Evolutionary conservation across 53 echinoderm and acorn worm species (phyloP).

Genomic region (Arbacia lixula): DNA sequence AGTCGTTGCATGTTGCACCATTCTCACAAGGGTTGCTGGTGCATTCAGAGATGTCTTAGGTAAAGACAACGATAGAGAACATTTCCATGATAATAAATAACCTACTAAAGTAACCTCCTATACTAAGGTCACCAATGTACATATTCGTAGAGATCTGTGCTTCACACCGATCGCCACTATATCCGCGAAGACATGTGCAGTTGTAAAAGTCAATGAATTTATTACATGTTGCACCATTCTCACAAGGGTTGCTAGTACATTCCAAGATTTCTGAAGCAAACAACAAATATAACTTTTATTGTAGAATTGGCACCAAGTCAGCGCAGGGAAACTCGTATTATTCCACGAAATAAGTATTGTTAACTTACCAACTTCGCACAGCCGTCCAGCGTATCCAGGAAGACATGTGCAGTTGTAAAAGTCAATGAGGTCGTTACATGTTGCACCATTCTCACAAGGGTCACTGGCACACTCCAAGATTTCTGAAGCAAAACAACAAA

Average conservation of each 20-base stretch:
- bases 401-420: not conserved
- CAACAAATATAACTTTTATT: not conserved
- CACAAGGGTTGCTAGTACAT: conserved; percentile 54
- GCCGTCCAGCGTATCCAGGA: not conserved
- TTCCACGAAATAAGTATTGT: too few relatives aligned
- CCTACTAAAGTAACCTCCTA: not conserved
- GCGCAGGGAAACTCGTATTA: too few relatives aligned
- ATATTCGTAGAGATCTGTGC: not conserved
- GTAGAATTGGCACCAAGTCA: too few relatives aligned
- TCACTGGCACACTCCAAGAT: not conserved
- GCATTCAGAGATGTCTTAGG: conserved; percentile 2
- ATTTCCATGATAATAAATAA: not conserved
- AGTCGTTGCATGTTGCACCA: not conserved
- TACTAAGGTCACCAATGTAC: not conserved
- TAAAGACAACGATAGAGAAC: not conserved
- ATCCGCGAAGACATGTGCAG: conserved; percentile 19
- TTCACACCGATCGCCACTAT: conserved; percentile 2
- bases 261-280: conserved; percentile 19
- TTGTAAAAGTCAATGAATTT: conserved; percentile 22
- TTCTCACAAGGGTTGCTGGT: not conserved
- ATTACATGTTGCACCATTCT: conserved; percentile 66
- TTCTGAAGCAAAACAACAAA: not conserved
- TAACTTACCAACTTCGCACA: not conserved
- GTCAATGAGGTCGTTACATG: not conserved
- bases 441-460: conserved; percentile 10